A percentile compares a stretch with the other conserved stretches of the same genome.
Conservation (phyloP, 2,888 invertebrate species). For the Leistus spinibarbis region DNA sequence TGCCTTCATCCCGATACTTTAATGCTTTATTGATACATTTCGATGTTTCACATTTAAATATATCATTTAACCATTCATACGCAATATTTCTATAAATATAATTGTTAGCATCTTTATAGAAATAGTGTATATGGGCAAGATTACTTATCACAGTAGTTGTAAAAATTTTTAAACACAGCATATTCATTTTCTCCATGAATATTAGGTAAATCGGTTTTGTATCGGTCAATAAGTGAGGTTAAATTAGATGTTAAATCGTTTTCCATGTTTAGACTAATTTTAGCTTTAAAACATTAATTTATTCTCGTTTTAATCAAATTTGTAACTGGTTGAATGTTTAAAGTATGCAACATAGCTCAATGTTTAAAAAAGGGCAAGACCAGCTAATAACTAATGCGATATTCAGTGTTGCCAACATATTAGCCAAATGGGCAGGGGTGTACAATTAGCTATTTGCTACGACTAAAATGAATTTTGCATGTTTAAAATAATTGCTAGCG, state of each 20-base stretch:
- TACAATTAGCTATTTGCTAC: too few species aligned
- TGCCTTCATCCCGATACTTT: slow-evolving; percentile 60
- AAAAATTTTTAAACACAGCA: slow-evolving; percentile 14
- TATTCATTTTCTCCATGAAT: slow-evolving; percentile 9
- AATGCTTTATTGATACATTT: slow-evolving; percentile 53
- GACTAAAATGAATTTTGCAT: too few species aligned
- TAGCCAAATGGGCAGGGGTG: too few species aligned
- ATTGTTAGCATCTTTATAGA: neutral
- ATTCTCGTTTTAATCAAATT: too few species aligned
- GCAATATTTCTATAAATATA: slow-evolving; percentile 1
- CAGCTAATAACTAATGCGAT: too few species aligned
- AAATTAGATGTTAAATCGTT: slow-evolving; percentile 3
- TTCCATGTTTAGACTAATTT: neutral
- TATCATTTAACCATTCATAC: slow-evolving; percentile 51
- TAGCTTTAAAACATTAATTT: too few species aligned
- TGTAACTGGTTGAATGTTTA: too few species aligned
- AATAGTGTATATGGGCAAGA: neutral
- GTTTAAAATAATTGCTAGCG: too few species aligned
- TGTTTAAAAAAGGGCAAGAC: too few species aligned
- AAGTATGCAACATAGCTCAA: too few species aligned
- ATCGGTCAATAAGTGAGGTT: slow-evolving; percentile 13
- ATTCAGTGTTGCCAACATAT: too few species aligned
- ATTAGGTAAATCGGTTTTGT: slow-evolving; percentile 1
- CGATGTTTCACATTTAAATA: slow-evolving; percentile 48
- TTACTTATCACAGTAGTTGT: slow-evolving; percentile 13